Base-by-base conservation (phyloP, 2,113 vertebrate genomes). In the Porphyrio hochstetteri region DNA sequence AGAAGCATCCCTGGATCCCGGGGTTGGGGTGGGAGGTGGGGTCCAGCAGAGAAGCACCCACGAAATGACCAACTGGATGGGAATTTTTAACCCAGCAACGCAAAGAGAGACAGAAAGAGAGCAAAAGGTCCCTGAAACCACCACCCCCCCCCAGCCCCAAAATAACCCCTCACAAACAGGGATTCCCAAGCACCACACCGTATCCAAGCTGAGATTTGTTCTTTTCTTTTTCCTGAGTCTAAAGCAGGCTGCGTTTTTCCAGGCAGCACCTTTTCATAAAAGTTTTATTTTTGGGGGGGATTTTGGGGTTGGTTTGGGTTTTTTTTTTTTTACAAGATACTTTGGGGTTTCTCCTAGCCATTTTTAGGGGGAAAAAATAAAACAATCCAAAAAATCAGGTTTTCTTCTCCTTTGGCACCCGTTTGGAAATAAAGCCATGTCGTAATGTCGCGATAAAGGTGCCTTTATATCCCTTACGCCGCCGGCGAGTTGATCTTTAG, bases 181-280 rank as follows among this genome's bases (percentile, higher is more conserved):
- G 88, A 90, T 72, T 64, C n/a, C 59, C 25, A 88, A 90, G 71
- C 90, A 86, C 71, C 65, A 59, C 89, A 36, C 46, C 46, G 7
- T 3, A 28, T 81, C 81, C 92, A 88, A 91, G 88, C 83, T 80
- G 83, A 91, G 79, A 63, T 84, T 46, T 46, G 44, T 18, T 46
- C 18, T 28, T 28, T 44, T 42, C 17, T 48, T 85, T 60, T 83
- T 86, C 90, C 93, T 92, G 86, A 96, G 81, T 89, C 72, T 86
- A n/a, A 90, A 83, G 64, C 53, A 72, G 24, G 52, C 82, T 81
- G 90, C 75, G 1, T 90, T 95, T 93, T 69, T 75, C 17, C 82
- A 93, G 78, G 90, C 77, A 86, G 64, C 68, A 3, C 81, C 64
- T 27, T 70, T 81, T 59, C 29, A 81, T 92, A 59, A 78, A 95